Evolutionary conservation across 35 echinoderm and acorn worm species (phyloP), one percentile per base, ranked within the genome.

Genomic region (Chiridota heheva): DNA sequence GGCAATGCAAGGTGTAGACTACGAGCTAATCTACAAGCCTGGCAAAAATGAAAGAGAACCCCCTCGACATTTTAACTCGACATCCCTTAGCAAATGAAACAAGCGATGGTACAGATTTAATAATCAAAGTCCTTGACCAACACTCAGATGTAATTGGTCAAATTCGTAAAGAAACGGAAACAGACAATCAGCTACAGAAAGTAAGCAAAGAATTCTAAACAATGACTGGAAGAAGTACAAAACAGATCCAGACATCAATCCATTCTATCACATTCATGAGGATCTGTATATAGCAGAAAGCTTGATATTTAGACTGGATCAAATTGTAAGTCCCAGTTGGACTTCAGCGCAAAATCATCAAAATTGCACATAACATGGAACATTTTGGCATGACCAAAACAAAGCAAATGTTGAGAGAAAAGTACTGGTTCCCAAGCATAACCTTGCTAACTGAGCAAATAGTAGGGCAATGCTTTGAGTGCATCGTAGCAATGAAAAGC

Each of bases 1-100:
- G 86, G 53, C 63, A 7, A 89, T 89, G 87, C 87, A 89, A 48
- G 87, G 68, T 74, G 78, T 82, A 5, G 87, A 89, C 40, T 89
- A 44, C 39, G 76, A 83, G 66, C 37, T 89, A 3, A 39, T 76
- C 10, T 89, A 89, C 68, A 79, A 89, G 74, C 87, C 77, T 62
- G 70, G 87, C 15, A 82, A 74, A 76, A 57, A 86, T 63, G 69
- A 61, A 62, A 67, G 33, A 77, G 79, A 69, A 70, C 35, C 87
- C 77, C 29, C 29, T 88, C 10, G 76, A 88, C 38, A 81, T 73
- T 46, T 41, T 81, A 17, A 81, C 76, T 4, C 71, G 86, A 81
- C 86, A 88, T 48, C 86, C 86, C 17, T 16, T 81, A 36, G 63
- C 86, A 32, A 56, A 58, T 62, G 43, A 29, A 72, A 53, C 48